Conservation (phyloP, 1,140 invertebrate species). For the Pseudomyrmex cubaensis region DNA sequence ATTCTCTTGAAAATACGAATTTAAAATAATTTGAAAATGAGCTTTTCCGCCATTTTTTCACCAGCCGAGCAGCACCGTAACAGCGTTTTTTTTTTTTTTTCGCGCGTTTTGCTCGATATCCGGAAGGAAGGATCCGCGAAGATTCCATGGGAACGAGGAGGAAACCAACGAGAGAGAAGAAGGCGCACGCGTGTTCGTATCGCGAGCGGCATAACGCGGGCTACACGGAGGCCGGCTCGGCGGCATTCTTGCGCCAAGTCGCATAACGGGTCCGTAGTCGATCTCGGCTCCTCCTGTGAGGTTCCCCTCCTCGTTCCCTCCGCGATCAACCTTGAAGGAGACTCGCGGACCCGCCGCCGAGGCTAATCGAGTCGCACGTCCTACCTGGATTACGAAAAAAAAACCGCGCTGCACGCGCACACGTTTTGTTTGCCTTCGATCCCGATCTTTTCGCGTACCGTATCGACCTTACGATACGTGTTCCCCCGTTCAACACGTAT, state of each 20-base stretch:
- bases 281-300: slow-evolving; percentile 62
- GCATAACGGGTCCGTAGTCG: slow-evolving; percentile 71
- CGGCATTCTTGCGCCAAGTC: slow-evolving; percentile 72
- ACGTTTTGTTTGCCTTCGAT: neutral
- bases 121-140: neutral
- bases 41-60: no score
- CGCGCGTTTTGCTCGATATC: neutral
- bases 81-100: neutral
- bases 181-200: slow-evolving; percentile 57
- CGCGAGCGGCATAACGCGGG: slow-evolving; percentile 66
- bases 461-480: neutral
- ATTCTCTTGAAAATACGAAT: no score
- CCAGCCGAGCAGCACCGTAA: neutral
- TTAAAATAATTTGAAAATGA: no score
- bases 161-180: slow-evolving; percentile 27
- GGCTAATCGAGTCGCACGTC: slow-evolving; percentile 42
- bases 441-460: slow-evolving; percentile 3
- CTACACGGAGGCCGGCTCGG: slow-evolving; percentile 65
- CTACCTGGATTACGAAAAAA: slow-evolving; percentile 30
- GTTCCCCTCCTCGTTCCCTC: slow-evolving; percentile 55
- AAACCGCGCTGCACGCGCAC: neutral
- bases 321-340: slow-evolving; percentile 64
- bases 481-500: neutral
- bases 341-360: slow-evolving; percentile 23
- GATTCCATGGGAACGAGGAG: slow-evolving; percentile 4